phyloP scores from a whole-genome alignment of 2,888 invertebrate genomes.

The Andrena flavipes region DNA sequence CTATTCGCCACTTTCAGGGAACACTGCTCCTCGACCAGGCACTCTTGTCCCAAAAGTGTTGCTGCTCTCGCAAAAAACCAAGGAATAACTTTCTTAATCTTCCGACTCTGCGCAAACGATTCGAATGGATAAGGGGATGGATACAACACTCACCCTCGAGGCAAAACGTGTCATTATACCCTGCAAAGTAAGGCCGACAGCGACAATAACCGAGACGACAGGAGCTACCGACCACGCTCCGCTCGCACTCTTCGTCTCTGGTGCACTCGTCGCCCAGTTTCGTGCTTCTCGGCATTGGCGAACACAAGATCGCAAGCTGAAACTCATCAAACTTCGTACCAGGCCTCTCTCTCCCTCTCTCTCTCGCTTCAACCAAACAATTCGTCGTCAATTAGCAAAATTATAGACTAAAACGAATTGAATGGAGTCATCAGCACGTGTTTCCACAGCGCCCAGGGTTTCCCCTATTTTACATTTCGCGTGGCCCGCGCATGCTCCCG shows the following conservation, averaged over 20 bases:
- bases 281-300: conserved; percentile 60
- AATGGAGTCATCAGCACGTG: background rate
- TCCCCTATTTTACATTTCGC: background rate
- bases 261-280: conserved; percentile 88
- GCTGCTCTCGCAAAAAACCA: conserved; percentile 86
- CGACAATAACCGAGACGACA: conserved; percentile 91
- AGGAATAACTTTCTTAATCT: background rate
- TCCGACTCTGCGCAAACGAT: background rate
- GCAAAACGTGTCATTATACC: conserved; percentile 91
- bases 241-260: conserved; percentile 88
- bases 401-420: background rate
- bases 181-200: conserved; percentile 93
- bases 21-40: conserved; percentile 93
- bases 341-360: background rate
- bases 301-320: conserved; percentile 38
- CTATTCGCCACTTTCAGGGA: conserved; percentile 95
- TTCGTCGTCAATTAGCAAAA: background rate
- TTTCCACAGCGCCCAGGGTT: background rate
- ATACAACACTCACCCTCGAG: conserved; percentile 93
- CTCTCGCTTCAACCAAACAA: background rate
- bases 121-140: background rate
- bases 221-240: conserved; percentile 87
- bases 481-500: background rate
- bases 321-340: background rate
- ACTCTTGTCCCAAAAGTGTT: conserved; percentile 93